Base-by-base conservation (phyloP, 1,140 invertebrate species). In the Oreohelix idahoensis region DNA sequence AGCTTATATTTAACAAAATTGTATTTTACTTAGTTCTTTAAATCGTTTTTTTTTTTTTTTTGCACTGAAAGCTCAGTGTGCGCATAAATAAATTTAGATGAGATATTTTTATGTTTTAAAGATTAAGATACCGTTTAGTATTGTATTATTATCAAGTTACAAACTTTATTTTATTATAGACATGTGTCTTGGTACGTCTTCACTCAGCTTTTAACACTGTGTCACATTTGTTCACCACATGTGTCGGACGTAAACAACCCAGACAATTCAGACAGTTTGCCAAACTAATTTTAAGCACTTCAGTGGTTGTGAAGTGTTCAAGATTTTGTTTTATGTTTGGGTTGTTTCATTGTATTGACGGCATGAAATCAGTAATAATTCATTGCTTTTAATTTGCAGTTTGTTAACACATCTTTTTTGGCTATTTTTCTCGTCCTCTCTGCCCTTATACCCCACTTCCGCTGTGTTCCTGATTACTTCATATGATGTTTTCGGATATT, bases 401-500 rank as follows among this genome's bases (percentile, higher is more conserved):
- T 74, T 51, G 70, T 73, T 82, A 75, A 82, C 20, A 35, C 79
- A 49, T 35, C 51, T 49, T 71, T 49, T 71, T 75, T 82, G 10
- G 73, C 13, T n/a, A 29, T 36, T 51, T 81, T 82, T 75, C 32
- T 82, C 71, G 74, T 36, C 32, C 35, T 17, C 80, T 51, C 79
- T n/a, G 45, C 32, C 70, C 42, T 69, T 17, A 42, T 26, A n/a
- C 39, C 69, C 63, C 66, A 38, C 11, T 71, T 32, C 29, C 71
- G 80, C 70, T 82, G 80, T 82, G 80, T 74, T 82, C 70, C 70
- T 82, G 80, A 75, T 82, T 74, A 53, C 80, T 82, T 82, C 80
- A 82, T 82, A 58, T 82, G 80, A 82, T 82, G 80, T 82, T 82
- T 82, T 82, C 66, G 80, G 80, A 82, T 82, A 82, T 74, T 74